Evolutionary conservation across 1,140 invertebrate genomes (phyloP).

Genomic region (Ceratosolen fusciceps): DNA sequence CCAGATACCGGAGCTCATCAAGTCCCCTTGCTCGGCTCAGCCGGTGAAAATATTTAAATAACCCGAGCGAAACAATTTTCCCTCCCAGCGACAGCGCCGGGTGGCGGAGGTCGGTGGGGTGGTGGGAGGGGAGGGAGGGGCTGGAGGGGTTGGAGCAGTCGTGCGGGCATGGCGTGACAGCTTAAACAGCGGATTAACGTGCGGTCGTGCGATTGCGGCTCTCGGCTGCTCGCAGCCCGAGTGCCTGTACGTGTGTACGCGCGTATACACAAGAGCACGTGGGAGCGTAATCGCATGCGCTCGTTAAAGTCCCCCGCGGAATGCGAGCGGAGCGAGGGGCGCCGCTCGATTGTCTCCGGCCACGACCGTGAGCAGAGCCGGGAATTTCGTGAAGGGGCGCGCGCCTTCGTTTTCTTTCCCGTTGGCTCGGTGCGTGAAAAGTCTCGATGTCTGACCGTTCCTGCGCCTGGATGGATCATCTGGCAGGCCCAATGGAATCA

Average conservation of each 20-base stretch:
- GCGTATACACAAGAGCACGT: neutral
- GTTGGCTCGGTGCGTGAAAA: no score
- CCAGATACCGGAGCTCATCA: slow-evolving; percentile 1
- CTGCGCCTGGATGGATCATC: no score
- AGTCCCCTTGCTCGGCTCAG: neutral
- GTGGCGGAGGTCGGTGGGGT: neutral
- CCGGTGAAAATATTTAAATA: slow-evolving; percentile 6
- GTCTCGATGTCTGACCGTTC: no score
- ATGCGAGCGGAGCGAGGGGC: neutral
- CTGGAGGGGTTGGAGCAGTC: neutral
- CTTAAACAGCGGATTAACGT: slow-evolving; percentile 45
- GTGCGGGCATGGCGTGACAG: slow-evolving; percentile 24
- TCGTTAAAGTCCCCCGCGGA: slow-evolving; percentile 1
- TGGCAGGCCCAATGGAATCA: no score
- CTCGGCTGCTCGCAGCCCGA: neutral
- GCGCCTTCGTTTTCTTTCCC: no score
- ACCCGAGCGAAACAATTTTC: neutral
- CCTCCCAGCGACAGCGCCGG: neutral
- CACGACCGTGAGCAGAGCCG: no score
- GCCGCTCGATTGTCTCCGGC: no score
- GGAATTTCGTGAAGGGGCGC: no score
- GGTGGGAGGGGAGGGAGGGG: neutral
- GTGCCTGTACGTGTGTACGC: neutral
- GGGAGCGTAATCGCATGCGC: slow-evolving; percentile 4
- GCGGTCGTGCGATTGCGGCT: slow-evolving; percentile 23